Evolutionary conservation across 2,113 vertebrate species (phyloP).

Genomic region (Galemys pyrenaicus): DNA sequence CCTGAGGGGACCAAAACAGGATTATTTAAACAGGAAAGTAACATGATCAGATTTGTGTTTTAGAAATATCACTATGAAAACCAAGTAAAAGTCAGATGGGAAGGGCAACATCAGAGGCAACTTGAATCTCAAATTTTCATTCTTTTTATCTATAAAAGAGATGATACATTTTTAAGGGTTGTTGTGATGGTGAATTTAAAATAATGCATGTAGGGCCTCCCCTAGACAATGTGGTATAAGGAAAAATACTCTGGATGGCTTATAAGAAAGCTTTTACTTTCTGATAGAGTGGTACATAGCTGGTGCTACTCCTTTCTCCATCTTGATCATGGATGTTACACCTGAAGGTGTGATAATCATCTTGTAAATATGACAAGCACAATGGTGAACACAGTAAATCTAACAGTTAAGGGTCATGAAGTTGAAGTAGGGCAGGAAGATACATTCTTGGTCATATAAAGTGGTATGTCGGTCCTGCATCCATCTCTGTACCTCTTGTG

Average conservation of each 20-base stretch:
- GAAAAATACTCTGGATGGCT: not conserved
- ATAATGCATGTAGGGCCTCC: not conserved
- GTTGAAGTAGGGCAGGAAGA: not conserved
- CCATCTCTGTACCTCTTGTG: not conserved
- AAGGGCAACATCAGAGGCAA: not conserved
- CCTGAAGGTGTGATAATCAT: not conserved
- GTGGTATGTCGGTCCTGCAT: not conserved
- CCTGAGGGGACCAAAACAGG: not conserved
- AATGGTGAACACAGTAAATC: not conserved
- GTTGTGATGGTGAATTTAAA: not conserved
- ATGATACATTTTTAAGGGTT: not conserved
- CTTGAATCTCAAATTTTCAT: slow-evolving; percentile 26
- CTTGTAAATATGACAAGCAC: not conserved
- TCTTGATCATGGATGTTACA: not conserved
- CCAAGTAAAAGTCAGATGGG: not conserved
- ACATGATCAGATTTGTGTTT: not conserved
- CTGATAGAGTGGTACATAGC: not conserved
- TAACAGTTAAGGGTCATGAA: not conserved
- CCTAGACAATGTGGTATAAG: not conserved
- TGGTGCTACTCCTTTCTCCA: not conserved
- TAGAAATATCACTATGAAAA: slow-evolving; percentile 9
- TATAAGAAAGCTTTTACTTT: not conserved
- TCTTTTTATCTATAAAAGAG: slow-evolving; percentile 17
- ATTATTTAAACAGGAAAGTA: not conserved
- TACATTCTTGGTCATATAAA: not conserved